Conservation (phyloP, 1,140 invertebrate species). For the Scaptomyza montana region DNA sequence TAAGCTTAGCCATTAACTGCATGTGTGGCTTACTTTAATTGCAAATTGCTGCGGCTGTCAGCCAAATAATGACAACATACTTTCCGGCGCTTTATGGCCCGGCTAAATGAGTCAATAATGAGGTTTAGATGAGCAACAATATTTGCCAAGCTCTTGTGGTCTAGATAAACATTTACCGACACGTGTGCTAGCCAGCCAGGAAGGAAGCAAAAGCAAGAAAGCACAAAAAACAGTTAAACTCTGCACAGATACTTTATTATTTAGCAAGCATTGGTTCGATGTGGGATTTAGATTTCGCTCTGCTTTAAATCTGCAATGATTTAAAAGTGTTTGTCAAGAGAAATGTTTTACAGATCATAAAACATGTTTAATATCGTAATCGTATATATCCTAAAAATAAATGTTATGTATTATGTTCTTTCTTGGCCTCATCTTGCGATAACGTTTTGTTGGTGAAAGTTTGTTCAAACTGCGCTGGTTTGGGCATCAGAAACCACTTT, state of each 20-base stretch:
- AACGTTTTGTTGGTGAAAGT: constrained; percentile 2
- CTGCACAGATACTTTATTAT: background rate
- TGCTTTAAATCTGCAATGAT: background rate
- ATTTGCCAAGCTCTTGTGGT: constrained; percentile 48
- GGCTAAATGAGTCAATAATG: constrained; percentile 75
- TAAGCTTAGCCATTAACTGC: constrained; percentile 71
- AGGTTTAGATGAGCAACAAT: constrained; percentile 64
- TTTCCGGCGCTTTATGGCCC: constrained; percentile 63
- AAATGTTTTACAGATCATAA: background rate
- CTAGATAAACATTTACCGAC: constrained; percentile 47
- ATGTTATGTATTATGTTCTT: background rate
- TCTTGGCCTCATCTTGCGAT: background rate
- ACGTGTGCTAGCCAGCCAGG: constrained; percentile 40
- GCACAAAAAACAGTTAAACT: background rate
- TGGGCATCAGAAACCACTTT: constrained; percentile 25
- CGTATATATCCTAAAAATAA: background rate
- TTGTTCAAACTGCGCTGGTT: constrained; percentile 1
- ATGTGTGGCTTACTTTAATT: constrained; percentile 74
- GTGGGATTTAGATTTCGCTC: background rate
- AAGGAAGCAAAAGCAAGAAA: background rate
- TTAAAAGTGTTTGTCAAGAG: background rate
- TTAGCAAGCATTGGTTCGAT: background rate
- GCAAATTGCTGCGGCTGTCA: constrained; percentile 67
- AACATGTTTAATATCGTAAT: background rate
- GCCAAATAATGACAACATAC: constrained; percentile 73